Conservation (phyloP, 2,888 invertebrate genomes). For the Caenorhabditis macrosperma region DNA sequence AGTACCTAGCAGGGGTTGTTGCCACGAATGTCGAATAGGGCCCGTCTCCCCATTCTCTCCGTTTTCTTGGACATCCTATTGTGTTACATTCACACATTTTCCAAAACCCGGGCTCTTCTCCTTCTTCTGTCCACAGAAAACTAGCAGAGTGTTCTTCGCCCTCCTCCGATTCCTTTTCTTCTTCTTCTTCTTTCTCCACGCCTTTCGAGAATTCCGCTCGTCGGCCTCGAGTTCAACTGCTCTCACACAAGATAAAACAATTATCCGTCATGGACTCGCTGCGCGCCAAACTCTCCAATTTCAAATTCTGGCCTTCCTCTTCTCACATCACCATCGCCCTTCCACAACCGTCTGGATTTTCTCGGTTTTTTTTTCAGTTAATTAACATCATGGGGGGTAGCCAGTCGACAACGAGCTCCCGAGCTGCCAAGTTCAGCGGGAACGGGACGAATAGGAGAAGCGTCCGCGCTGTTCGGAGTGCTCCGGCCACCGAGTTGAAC, state of each 20-base stretch:
- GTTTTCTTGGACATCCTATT: slow-evolving; percentile 1
- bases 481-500: slow-evolving; percentile 49
- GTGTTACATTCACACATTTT: slow-evolving; percentile 27
- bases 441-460: slow-evolving; percentile 49
- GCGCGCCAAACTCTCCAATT: slow-evolving; percentile 19
- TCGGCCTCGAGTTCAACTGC: slow-evolving; percentile 9
- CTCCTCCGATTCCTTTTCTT: neutral
- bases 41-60: neutral
- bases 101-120: neutral
- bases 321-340: neutral
- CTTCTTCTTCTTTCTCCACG: neutral
- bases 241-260: slow-evolving; percentile 40
- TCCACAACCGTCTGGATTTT: too few species aligned
- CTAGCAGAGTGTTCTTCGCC: slow-evolving; percentile 20
- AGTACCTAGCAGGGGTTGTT: neutral
- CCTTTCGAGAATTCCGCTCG: slow-evolving; percentile 3
- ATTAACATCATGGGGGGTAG: slow-evolving; percentile 57
- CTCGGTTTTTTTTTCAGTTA: too few species aligned
- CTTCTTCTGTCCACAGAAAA: too few species aligned
- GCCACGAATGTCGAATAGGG: neutral
- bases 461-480: slow-evolving; percentile 47
- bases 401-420: slow-evolving; percentile 55
- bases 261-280: slow-evolving; percentile 10
- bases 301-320: slow-evolving; percentile 10
- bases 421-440: slow-evolving; percentile 63